Conservation (phyloP, 2,113 vertebrate genomes). For the Puma concolor region DNA sequence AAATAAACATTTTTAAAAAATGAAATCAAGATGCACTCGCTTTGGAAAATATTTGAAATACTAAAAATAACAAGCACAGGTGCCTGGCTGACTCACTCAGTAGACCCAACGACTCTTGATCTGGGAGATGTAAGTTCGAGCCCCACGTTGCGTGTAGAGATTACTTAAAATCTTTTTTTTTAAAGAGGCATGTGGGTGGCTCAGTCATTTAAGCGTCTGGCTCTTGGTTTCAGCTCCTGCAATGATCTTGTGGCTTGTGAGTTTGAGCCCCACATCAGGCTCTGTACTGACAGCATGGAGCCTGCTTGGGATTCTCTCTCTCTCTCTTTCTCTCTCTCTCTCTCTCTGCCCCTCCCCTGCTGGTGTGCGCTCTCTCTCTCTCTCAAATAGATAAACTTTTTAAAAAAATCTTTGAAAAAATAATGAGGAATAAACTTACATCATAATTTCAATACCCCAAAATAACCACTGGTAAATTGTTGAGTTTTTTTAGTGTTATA, state of each 20-base stretch:
- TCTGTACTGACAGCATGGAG: too few relatives aligned
- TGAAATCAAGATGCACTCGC: neutral
- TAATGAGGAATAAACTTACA: neutral
- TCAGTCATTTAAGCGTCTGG: too few relatives aligned
- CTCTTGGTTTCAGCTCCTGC: too few relatives aligned
- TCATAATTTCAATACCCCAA: neutral
- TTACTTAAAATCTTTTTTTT: neutral
- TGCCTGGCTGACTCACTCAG: neutral
- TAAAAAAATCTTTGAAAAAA: neutral
- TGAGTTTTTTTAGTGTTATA: neutral
- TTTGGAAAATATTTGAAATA: conserved; percentile 3
- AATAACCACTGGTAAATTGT: neutral
- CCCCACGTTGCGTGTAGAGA: neutral
- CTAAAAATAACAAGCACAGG: neutral
- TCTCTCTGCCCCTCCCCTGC: too few relatives aligned
- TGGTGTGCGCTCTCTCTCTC: too few relatives aligned
- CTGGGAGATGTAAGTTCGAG: neutral
- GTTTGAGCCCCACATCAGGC: too few relatives aligned
- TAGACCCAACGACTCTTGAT: neutral
- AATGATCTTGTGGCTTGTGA: too few relatives aligned
- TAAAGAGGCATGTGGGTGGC: too few relatives aligned
- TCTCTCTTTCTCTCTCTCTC: too few relatives aligned
- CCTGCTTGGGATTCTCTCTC: too few relatives aligned
- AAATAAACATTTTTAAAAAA: neutral
- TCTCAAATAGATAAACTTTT: too few relatives aligned